A percentile compares a stretch with the other conserved stretches of the same genome.
These are phyloP conservation scores for Hafferia zeledoni DNA, from an alignment of 2,797 vertebrate species.

Conservation along the genomic window DNA sequence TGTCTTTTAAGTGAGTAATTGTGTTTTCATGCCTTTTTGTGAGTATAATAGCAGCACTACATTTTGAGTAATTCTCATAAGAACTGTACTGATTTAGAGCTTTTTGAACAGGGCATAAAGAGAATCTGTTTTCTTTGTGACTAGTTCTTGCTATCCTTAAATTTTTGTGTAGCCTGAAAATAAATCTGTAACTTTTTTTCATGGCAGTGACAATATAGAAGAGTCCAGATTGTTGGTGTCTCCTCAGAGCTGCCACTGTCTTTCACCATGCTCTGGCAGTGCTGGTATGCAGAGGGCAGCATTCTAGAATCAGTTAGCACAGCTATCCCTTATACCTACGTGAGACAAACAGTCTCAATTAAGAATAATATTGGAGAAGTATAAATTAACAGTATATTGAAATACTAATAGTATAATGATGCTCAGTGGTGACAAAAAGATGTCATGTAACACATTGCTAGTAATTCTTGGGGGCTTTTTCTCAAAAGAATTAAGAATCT, in stretches of 20 bases:
- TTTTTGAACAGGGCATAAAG: neutral
- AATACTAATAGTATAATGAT: neutral
- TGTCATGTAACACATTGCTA: neutral
- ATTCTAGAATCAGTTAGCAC: accelerated
- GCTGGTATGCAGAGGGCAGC: neutral
- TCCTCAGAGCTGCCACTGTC: neutral
- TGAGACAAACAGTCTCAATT: neutral
- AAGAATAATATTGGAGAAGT: neutral
- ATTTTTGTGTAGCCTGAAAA: neutral
- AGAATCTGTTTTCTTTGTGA: neutral
- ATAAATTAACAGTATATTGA: neutral
- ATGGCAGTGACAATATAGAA: neutral
- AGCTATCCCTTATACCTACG: neutral
- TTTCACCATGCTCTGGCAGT: neutral
- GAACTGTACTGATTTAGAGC: neutral
- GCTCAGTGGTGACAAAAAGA: neutral
- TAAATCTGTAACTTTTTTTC: neutral
- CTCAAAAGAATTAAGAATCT: neutral
- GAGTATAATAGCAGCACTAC: neutral
- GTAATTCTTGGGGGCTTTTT: neutral
- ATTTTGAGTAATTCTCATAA: neutral
- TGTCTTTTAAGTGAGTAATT: neutral
- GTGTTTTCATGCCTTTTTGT: neutral
- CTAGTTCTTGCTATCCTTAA: neutral
- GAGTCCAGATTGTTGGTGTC: neutral